Evolutionary conservation across 2,888 invertebrate genomes (phyloP).

Genomic region (Pterobdella sp.): DNA sequence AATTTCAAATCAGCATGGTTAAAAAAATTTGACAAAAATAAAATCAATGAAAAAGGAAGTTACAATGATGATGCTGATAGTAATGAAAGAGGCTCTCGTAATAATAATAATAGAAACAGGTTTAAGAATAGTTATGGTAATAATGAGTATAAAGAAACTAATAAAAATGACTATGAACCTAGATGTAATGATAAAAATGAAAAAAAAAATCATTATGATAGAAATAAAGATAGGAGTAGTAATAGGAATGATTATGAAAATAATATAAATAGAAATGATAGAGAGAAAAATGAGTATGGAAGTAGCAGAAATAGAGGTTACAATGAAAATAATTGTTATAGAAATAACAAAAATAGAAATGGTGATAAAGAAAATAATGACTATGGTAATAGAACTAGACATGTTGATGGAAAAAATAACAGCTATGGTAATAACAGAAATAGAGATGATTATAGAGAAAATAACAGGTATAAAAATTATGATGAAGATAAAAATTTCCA

Average conservation of each 20-base stretch:
- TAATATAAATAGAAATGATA: background rate
- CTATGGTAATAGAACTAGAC: too few species aligned
- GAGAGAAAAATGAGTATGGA: background rate
- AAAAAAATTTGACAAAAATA: background rate
- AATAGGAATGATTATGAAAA: slow-evolving; percentile 9
- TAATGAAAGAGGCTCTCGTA: background rate
- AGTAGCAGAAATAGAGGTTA: background rate
- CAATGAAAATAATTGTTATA: background rate
- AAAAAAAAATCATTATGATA: background rate
- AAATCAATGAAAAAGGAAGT: background rate
- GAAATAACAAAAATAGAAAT: too few species aligned
- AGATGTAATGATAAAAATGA: slow-evolving; percentile 4
- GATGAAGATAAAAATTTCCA: too few species aligned
- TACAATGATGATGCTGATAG: background rate
- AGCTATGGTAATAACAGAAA: background rate
- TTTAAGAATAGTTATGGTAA: background rate
- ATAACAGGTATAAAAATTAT: background rate
- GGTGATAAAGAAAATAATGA: too few species aligned
- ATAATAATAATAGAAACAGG: background rate
- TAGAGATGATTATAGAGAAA: background rate
- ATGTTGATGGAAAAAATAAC: background rate
- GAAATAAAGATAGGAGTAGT: background rate
- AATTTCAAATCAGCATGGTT: background rate
- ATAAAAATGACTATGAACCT: background rate
- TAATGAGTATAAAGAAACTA: background rate